These are phyloP conservation scores for Brachionus rubens DNA, from an alignment of 1,140 invertebrate genomes.

Conservation along the genomic window DNA sequence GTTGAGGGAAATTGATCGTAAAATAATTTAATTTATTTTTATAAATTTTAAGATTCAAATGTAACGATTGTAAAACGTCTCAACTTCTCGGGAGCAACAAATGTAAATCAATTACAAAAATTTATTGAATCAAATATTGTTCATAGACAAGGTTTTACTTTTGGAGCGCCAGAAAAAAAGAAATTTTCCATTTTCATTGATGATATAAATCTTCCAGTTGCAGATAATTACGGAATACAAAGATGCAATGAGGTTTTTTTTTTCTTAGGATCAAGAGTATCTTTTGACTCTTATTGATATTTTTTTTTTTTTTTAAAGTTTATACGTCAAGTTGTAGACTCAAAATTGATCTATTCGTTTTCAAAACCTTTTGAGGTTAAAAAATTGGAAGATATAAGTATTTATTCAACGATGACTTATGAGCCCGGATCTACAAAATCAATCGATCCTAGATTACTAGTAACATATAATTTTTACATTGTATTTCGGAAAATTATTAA, in stretches of 20 bases:
- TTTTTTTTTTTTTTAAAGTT: conserved; percentile 51
- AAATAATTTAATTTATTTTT: not conserved
- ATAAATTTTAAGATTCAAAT: conserved; percentile 21
- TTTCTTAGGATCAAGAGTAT: not conserved
- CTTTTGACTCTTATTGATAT: not conserved
- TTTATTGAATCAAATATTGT: conserved; percentile 59
- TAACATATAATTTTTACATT: conserved; percentile 48
- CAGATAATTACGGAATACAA: conserved; percentile 23
- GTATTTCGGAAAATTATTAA: not conserved
- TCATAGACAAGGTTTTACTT: conserved; percentile 60
- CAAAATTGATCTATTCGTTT: conserved; percentile 54
- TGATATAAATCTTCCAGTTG: conserved; percentile 56
- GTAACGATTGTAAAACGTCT: conserved; percentile 26
- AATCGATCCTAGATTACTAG: conserved; percentile 55
- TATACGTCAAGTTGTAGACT: conserved; percentile 56
- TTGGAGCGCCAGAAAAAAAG: conserved; percentile 59
- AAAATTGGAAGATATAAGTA: conserved; percentile 51
- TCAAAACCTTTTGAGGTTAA: conserved; percentile 59
- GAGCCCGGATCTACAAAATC: conserved; percentile 49
- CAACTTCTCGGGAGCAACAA: conserved; percentile 55
- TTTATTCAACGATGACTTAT: conserved; percentile 46
- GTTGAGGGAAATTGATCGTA: not conserved
- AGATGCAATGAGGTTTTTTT: conserved; percentile 29
- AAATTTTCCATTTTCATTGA: conserved; percentile 59
- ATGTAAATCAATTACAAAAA: conserved; percentile 56